Conservation (phyloP, 2,888 invertebrate genomes). For the Pyrrhia umbra region DNA sequence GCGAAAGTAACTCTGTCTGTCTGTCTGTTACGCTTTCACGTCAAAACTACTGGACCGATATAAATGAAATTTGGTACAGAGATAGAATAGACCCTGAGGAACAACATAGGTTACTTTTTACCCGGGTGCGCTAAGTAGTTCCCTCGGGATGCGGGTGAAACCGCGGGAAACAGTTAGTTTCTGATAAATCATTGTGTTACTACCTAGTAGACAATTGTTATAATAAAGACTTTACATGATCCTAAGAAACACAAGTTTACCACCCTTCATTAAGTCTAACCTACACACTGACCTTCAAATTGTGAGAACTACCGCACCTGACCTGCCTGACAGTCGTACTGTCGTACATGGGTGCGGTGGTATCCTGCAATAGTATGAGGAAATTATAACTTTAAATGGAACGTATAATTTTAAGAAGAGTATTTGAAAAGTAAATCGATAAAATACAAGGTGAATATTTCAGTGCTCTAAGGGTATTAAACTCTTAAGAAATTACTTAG, state of each 20-base stretch:
- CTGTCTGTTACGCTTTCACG: too few relatives aligned
- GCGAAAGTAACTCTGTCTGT: too few relatives aligned
- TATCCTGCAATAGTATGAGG: conserved; percentile 14
- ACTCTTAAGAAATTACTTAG: background rate
- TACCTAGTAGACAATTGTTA: conserved; percentile 7
- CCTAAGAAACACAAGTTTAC: conserved; percentile 18
- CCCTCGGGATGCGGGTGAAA: too few relatives aligned
- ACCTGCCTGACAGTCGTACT: conserved; percentile 13
- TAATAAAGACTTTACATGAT: background rate
- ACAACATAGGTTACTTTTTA: too few relatives aligned
- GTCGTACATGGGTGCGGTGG: background rate
- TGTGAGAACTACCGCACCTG: conserved; percentile 46
- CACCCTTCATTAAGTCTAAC: conserved; percentile 21
- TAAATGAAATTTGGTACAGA: too few relatives aligned
- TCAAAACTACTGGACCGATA: too few relatives aligned
- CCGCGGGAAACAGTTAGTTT: too few relatives aligned
- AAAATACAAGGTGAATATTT: background rate
- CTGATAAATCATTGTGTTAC: background rate
- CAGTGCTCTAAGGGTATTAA: background rate
- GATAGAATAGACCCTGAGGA: too few relatives aligned
- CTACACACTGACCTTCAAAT: conserved; percentile 35
- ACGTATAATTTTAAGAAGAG: conserved; percentile 1
- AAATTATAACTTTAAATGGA: conserved; percentile 26
- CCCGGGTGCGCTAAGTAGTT: too few relatives aligned
- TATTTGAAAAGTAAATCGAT: background rate